These are phyloP conservation scores for Heliconius erato DNA, from an alignment of 2,888 invertebrate species.

Conservation along the genomic window DNA sequence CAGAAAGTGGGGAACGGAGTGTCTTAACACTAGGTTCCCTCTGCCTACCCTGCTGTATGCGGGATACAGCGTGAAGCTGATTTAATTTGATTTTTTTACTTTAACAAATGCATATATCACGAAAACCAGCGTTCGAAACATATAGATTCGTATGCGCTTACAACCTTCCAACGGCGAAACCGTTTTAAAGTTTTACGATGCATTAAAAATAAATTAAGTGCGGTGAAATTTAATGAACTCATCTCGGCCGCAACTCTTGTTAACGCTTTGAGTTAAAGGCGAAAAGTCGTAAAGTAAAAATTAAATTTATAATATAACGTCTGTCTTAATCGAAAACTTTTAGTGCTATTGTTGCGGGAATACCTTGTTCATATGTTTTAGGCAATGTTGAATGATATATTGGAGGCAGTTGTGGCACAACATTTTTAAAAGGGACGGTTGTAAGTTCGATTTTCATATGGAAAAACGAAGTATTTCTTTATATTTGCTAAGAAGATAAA, in stretches of 20 bases:
- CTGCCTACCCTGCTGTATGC: too few species aligned
- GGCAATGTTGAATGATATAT: neutral
- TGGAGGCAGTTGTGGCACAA: too few species aligned
- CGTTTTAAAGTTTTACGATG: conserved; percentile 53
- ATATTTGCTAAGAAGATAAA: neutral
- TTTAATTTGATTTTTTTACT: too few species aligned
- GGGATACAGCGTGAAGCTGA: too few species aligned
- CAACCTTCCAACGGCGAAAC: conserved; percentile 40
- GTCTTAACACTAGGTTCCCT: too few species aligned
- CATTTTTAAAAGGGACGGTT: too few species aligned
- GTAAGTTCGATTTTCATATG: too few species aligned
- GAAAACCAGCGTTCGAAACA: neutral
- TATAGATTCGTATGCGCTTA: neutral
- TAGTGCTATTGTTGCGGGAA: neutral
- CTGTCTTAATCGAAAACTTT: conserved; percentile 25
- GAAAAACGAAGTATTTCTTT: neutral
- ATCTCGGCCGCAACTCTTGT: conserved; percentile 37
- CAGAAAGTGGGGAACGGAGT: too few species aligned
- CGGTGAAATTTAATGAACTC: conserved; percentile 45
- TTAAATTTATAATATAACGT: conserved; percentile 3
- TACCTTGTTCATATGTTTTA: neutral
- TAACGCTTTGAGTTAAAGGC: conserved; percentile 36
- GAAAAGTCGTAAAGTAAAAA: conserved; percentile 30
- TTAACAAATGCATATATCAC: neutral
- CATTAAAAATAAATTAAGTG: conserved; percentile 58